Percentiles rank a stretch among this genome's conserved stretches.
Evolutionary conservation across 2,888 invertebrate genomes (phyloP).

Genomic region (Protodeltote pygarga): DNA sequence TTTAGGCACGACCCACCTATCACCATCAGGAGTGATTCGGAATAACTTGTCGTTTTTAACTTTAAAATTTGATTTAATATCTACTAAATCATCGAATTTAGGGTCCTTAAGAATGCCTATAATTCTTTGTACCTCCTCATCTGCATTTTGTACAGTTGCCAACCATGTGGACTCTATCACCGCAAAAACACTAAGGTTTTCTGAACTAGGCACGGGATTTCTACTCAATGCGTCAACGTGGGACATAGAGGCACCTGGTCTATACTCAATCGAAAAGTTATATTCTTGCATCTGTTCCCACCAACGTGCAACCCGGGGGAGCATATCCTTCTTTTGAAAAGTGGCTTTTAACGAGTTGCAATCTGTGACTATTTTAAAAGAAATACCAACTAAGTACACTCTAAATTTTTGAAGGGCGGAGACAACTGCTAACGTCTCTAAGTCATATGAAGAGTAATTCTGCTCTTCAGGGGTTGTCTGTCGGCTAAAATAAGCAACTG

Average conservation of each 20-base stretch:
- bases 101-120: conserved; percentile 1
- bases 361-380: neutral
- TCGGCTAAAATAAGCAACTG: too few species aligned
- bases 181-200: too few species aligned
- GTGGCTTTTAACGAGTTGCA: neutral
- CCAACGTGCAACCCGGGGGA: too few species aligned
- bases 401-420: neutral
- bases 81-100: neutral
- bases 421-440: neutral
- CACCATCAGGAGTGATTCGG: neutral
- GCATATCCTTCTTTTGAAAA: too few species aligned
- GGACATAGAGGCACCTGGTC: too few species aligned
- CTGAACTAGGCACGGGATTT: too few species aligned
- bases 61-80: conserved; percentile 9
- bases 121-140: conserved; percentile 12
- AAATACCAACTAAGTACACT: neutral
- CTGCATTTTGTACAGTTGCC: conserved; percentile 4
- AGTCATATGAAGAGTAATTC: neutral
- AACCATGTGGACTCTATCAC: conserved; percentile 6
- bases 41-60: conserved; percentile 2
- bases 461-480: too few species aligned
- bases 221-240: too few species aligned
- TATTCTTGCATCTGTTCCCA: too few species aligned
- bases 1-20: conserved; percentile 4
- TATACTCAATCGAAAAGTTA: too few species aligned